Conservation (phyloP, 2,797 vertebrate species). For the Rhinogobio ventralis region DNA sequence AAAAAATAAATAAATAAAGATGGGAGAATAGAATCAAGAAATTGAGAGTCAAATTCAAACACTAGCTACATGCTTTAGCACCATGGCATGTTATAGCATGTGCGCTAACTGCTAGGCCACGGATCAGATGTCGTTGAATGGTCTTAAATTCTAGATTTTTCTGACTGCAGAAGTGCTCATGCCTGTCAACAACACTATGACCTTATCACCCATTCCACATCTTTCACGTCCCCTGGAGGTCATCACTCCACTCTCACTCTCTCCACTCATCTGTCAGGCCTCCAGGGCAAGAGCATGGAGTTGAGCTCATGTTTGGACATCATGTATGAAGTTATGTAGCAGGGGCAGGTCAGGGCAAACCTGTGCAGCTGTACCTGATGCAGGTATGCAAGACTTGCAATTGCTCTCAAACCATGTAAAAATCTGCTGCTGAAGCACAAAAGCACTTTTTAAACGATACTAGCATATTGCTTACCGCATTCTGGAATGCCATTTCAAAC, state of each 20-base stretch:
- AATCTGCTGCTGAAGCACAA: not conserved
- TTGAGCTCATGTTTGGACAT: not conserved
- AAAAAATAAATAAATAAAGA: not conserved
- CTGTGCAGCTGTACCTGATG: conserved; percentile 7
- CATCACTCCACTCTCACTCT: not conserved
- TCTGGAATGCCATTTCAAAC: not conserved
- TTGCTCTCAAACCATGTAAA: not conserved
- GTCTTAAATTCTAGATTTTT: not conserved
- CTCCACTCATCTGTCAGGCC: not conserved
- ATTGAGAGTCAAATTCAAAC: too few species aligned
- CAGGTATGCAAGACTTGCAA: not conserved
- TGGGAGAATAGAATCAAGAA: not conserved
- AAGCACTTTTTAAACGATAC: not conserved
- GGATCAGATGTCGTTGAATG: not conserved
- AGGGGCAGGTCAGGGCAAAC: conserved; percentile 24
- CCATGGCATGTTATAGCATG: not conserved
- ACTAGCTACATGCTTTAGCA: too few species aligned
- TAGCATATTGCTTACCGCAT: not conserved
- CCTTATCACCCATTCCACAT: conserved; percentile 12
- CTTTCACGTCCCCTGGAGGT: not conserved
- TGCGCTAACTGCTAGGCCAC: not conserved
- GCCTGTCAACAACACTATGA: not conserved
- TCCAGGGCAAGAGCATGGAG: conserved; percentile 6
- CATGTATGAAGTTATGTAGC: not conserved
- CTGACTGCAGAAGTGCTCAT: not conserved